Conservation (phyloP, 2,888 invertebrate genomes). For the Ormyrus rosae region DNA sequence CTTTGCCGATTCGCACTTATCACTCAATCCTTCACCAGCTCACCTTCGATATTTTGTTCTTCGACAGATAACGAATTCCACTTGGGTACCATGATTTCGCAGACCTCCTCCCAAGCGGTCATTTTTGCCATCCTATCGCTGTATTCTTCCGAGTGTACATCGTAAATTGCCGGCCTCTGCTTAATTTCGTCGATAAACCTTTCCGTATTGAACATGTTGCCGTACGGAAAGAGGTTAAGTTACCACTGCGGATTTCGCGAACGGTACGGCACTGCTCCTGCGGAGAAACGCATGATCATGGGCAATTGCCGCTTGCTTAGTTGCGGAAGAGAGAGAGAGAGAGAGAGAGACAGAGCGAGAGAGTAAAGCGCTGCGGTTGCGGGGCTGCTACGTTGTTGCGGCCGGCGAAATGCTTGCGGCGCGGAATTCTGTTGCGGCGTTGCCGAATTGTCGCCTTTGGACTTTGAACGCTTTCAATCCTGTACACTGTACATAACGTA, state of each 20-base stretch:
- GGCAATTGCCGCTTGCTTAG: slow-evolving; percentile 42
- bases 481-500: no score
- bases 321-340: slow-evolving; percentile 39
- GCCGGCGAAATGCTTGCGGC: neutral
- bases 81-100: slow-evolving; percentile 69
- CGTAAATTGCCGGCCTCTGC: slow-evolving; percentile 71
- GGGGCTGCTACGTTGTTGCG: neutral
- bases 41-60: slow-evolving; percentile 69
- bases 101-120: slow-evolving; percentile 71
- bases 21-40: neutral
- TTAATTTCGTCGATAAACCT: slow-evolving; percentile 70
- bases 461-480: neutral
- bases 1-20: neutral
- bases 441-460: neutral
- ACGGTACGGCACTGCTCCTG: slow-evolving; percentile 61
- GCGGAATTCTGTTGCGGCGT: slow-evolving; percentile 8
- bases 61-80: slow-evolving; percentile 68
- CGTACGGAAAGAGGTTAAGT: slow-evolving; percentile 3
- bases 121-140: slow-evolving; percentile 69
- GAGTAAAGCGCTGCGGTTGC: slow-evolving; percentile 11
- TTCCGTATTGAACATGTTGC: slow-evolving; percentile 68
- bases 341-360: neutral
- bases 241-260: neutral
- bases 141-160: slow-evolving; percentile 68
- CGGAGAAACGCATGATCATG: slow-evolving; percentile 64